These are phyloP conservation scores for Alcedo atthis DNA, from an alignment of 2,797 vertebrate genomes.

Conservation along the genomic window DNA sequence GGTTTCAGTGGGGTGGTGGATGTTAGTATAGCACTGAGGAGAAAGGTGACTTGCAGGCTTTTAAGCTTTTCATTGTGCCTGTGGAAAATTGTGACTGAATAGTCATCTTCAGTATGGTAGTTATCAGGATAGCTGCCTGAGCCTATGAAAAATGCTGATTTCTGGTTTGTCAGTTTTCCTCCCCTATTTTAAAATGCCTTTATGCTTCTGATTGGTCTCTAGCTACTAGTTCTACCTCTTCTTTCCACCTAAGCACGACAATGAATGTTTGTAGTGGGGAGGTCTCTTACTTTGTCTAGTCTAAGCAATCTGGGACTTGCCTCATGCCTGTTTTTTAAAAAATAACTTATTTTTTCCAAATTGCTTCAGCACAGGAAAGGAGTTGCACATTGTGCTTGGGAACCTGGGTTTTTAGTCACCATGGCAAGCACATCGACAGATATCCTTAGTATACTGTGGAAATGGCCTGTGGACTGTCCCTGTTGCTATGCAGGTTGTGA, in stretches of 20 bases:
- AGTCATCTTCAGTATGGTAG: neutral
- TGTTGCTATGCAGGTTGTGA: neutral
- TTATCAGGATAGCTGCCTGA: neutral
- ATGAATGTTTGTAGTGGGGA: neutral
- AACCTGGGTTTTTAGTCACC: neutral
- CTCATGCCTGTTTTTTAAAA: neutral
- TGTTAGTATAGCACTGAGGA: neutral
- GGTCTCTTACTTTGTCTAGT: neutral
- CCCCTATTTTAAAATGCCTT: neutral
- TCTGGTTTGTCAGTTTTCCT: neutral
- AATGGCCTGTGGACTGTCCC: neutral
- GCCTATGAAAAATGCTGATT: neutral
- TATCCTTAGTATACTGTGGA: neutral
- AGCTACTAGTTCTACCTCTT: constrained; percentile 8
- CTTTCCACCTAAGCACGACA: neutral
- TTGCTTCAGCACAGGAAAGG: neutral
- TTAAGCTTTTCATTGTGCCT: neutral
- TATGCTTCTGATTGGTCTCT: neutral
- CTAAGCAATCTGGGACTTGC: neutral
- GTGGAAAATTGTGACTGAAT: neutral
- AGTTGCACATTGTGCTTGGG: neutral
- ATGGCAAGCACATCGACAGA: neutral
- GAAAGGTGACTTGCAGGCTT: neutral
- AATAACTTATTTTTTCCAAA: neutral
- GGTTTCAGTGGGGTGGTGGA: neutral